These are phyloP conservation scores for Drosophila buzzatii DNA, from an alignment of 2,888 invertebrate species.

Conservation along the genomic window DNA sequence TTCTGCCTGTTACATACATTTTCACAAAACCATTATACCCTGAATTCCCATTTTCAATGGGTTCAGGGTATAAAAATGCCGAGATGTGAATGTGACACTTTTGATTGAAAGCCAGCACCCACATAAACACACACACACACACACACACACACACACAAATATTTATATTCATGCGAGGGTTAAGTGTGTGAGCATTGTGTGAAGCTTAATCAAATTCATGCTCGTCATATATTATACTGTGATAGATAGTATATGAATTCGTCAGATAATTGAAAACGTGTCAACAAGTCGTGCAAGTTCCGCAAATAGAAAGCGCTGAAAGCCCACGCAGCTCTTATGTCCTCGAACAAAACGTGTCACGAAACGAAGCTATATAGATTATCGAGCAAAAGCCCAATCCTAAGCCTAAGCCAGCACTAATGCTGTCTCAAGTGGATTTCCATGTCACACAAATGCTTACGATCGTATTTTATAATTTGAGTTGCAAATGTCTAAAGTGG, in stretches of 20 bases:
- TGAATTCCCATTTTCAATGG: too few species aligned
- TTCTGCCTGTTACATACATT: too few species aligned
- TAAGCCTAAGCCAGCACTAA: neutral
- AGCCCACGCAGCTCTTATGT: slow-evolving; percentile 34
- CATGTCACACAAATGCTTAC: slow-evolving; percentile 23
- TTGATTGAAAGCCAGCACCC: slow-evolving; percentile 69
- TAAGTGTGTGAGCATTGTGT: slow-evolving; percentile 7
- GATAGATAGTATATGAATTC: slow-evolving; percentile 48
- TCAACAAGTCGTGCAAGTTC: slow-evolving; percentile 67
- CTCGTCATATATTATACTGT: slow-evolving; percentile 13
- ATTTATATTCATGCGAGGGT: neutral
- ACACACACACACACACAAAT: neutral
- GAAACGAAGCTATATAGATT: slow-evolving; percentile 37
- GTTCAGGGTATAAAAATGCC: slow-evolving; percentile 58
- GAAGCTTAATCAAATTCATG: slow-evolving; percentile 50
- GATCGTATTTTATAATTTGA: neutral
- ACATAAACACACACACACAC: slow-evolving; percentile 6
- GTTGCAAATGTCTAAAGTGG: neutral
- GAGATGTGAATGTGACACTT: slow-evolving; percentile 69
- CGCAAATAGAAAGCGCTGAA: slow-evolving; percentile 30
- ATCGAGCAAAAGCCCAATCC: slow-evolving; percentile 25
- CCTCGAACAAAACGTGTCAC: slow-evolving; percentile 41
- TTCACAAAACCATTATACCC: too few species aligned
- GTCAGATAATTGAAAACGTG: slow-evolving; percentile 81
- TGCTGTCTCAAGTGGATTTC: slow-evolving; percentile 27